phyloP scores from a whole-genome alignment of 2,113 vertebrate species.

The Grammomys dolichurus region DNA sequence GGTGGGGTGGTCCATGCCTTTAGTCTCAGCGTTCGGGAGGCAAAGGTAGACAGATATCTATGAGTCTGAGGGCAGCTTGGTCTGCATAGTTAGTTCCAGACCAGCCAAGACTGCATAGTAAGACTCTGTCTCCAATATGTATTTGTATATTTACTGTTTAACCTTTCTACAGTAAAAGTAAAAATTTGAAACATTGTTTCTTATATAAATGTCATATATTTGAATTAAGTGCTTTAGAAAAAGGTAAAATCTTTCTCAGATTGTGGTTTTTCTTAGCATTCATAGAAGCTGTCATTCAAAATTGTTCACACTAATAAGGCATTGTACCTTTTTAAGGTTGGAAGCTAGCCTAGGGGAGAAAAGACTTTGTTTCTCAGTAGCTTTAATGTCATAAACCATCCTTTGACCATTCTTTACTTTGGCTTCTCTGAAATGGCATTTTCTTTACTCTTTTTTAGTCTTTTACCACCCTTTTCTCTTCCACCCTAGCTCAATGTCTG shows the following conservation, averaged over 20 bases:
- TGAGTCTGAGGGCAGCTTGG: neutral
- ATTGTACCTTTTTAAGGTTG: constrained; percentile 40
- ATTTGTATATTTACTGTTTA: neutral
- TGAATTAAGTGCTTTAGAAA: constrained; percentile 53
- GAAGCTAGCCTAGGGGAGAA: neutral
- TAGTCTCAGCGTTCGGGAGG: neutral
- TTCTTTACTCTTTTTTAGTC: neutral
- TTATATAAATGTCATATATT: neutral
- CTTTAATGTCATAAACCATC: neutral
- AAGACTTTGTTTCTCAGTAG: neutral
- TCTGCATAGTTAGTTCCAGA: neutral
- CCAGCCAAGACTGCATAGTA: neutral
- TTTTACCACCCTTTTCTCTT: neutral
- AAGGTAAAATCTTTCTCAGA: constrained; percentile 6
- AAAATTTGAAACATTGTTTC: constrained; percentile 53
- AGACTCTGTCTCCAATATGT: neutral
- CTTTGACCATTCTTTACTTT: constrained; percentile 5
- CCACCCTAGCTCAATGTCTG: neutral
- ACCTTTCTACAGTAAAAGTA: constrained; percentile 24
- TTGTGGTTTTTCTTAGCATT: constrained; percentile 18
- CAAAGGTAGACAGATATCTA: neutral
- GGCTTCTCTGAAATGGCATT: neutral
- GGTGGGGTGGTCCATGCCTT: neutral
- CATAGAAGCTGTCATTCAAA: constrained; percentile 39
- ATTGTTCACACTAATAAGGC: neutral